phyloP scores from a whole-genome alignment of 2,888 invertebrate species.

The Ophioninae sp. region DNA sequence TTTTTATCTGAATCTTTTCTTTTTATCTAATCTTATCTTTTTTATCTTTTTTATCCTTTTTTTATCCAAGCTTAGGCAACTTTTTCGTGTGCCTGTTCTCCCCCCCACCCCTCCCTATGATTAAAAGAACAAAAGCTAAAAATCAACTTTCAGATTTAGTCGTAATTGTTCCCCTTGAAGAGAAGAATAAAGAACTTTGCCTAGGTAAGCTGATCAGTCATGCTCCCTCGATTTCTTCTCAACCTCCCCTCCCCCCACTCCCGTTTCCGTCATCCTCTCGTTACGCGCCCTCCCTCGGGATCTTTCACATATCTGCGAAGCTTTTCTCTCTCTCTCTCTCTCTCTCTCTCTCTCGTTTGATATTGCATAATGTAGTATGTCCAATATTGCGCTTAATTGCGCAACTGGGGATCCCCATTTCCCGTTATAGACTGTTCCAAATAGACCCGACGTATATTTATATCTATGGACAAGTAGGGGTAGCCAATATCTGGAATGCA shows the following conservation, averaged over 20 bases:
- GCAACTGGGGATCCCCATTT: constrained; percentile 27
- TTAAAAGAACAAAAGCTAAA: too few relatives aligned
- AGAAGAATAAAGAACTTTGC: constrained; percentile 4
- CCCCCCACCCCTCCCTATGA: too few relatives aligned
- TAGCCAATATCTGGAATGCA: constrained; percentile 42
- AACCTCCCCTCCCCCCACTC: neutral
- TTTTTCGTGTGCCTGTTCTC: too few relatives aligned
- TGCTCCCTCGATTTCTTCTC: neutral
- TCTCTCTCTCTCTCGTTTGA: neutral
- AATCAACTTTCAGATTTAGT: too few relatives aligned
- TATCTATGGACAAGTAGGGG: neutral
- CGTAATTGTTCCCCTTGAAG: too few relatives aligned
- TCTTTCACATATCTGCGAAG: neutral
- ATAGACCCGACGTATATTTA: neutral
- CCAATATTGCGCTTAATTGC: constrained; percentile 48
- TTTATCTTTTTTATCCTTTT: too few relatives aligned
- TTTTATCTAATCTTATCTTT: too few relatives aligned
- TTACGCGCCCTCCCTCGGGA: neutral
- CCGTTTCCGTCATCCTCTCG: neutral
- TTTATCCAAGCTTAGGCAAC: too few relatives aligned
- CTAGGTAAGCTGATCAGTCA: neutral
- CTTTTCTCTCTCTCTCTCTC: neutral
- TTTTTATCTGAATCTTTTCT: too few relatives aligned
- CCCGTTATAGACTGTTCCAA: constrained; percentile 26
- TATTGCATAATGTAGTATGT: constrained; percentile 18